Conservation (phyloP, 2,888 invertebrate species). For the Phyllotreta striolata region DNA sequence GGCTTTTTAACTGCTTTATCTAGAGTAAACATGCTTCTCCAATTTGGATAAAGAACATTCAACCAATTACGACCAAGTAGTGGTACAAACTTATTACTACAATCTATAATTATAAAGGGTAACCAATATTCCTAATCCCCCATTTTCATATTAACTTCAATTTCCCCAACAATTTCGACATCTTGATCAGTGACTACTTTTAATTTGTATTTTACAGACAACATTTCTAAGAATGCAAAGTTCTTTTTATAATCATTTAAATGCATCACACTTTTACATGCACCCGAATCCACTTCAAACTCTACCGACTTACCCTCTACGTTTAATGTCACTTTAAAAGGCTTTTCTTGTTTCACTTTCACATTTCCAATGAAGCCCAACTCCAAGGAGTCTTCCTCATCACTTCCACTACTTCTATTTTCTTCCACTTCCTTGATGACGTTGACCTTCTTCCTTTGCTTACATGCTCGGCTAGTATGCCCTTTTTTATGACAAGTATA, state of each 20-base stretch:
- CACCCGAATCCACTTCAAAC: conserved; percentile 25
- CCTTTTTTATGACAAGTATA: no score
- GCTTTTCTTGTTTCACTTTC: background rate
- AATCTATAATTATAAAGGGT: conserved; percentile 15
- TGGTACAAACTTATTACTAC: conserved; percentile 17
- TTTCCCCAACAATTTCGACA: conserved; percentile 26
- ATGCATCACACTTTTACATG: conserved; percentile 18
- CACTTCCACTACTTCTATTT: background rate
- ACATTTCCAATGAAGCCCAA: background rate
- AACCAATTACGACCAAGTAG: conserved; percentile 26
- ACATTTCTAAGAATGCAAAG: conserved; percentile 7
- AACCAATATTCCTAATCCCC: conserved; percentile 1
- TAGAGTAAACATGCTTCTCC: no score
- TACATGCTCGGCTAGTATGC: no score
- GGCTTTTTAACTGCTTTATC: no score
- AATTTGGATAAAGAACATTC: conserved; percentile 18
- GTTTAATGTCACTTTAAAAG: conserved; percentile 9
- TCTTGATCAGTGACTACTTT: conserved; percentile 33
- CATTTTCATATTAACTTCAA: conserved; percentile 17
- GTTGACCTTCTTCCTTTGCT: no score
- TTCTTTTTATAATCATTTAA: conserved; percentile 13
- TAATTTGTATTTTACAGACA: conserved; percentile 24
- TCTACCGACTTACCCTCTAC: conserved; percentile 18
- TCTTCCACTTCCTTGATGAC: no score
- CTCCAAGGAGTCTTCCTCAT: background rate